Conservation (phyloP, 2,113 vertebrate genomes). For the Dasypus novemcinctus region DNA sequence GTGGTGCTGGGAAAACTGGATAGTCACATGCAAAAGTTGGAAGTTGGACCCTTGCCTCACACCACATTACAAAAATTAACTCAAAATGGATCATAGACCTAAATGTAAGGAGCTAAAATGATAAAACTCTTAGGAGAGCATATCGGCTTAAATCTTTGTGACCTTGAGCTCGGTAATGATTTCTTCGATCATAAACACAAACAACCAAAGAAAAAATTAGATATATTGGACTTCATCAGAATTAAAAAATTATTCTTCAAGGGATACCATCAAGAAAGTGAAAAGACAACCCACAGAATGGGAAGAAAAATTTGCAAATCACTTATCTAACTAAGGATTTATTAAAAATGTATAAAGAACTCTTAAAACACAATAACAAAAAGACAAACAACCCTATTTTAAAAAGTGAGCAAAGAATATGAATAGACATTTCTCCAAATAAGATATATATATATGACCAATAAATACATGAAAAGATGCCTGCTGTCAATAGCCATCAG, state of each 20-base stretch:
- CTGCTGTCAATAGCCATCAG: not conserved
- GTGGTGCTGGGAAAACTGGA: not conserved
- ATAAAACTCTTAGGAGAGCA: not conserved
- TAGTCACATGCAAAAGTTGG: not conserved
- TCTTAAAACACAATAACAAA: not conserved
- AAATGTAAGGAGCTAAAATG: not conserved
- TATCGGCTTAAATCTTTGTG: not conserved
- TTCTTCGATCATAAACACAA: not conserved
- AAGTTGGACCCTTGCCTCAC: not conserved
- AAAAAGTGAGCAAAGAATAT: not conserved
- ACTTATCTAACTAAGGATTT: not conserved
- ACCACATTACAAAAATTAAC: not conserved
- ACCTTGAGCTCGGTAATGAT: not conserved
- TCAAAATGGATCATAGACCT: not conserved
- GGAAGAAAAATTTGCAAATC: not conserved
- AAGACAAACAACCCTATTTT: not conserved
- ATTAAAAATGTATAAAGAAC: not conserved
- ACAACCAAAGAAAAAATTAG: not conserved
- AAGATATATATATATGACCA: no score
- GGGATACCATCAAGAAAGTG: not conserved
- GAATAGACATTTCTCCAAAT: not conserved
- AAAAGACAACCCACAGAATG: not conserved
- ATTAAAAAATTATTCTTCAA: not conserved
- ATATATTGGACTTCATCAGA: not conserved
- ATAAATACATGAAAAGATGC: not conserved